Evolutionary conservation across 2,888 invertebrate genomes (phyloP), one percentile per base, ranked within the genome.

Genomic region (Dichetophora obliterata): DNA sequence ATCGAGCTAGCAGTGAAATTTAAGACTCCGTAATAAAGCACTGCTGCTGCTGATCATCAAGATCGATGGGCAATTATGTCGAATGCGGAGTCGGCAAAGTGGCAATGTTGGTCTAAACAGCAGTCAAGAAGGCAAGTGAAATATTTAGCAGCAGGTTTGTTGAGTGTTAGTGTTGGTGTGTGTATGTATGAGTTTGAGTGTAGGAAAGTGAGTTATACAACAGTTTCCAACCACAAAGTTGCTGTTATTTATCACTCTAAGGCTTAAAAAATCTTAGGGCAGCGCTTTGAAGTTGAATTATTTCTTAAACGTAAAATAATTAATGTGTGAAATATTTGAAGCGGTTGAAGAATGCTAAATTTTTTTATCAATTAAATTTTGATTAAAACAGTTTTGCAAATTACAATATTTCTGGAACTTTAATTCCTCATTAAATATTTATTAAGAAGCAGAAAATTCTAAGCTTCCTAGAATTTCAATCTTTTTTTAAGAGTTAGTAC

Each of bases 21-120:
- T 48, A 9, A 68, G 50, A 68, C 68, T 27, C 68, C 16, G 48
- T 68, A 48, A 68, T 68, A 68, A 68, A 68, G 27, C 31, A 31
- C 31, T n/a, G 50, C 50, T 68, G 68, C 27, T 50, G 68, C 24
- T 48, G 22, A 34, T 19, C 31, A 65, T 19, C 27, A 48, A 48
- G 68, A 68, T 68, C 50, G 68, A 48, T 68, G 50, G 68, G 68
- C 68, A 68, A 68, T 68, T 68, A 68, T 50, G 50, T 48, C 50
- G 27, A 68, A 22, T 22, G n/a, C 16, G 48, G 50, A 24, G 68
- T 50, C 24, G 50, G 24, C 68, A 50, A 24, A 6, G 68, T 65
- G 63, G 31, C 34, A 27, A 24, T 61, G 2, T 22, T 54, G 27
- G 27, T 59, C 24, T 16, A 19, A 31, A 9, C 31, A 34, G 19